These are phyloP conservation scores for Aphelinus atriplicis DNA, from an alignment of 1,140 invertebrate species.

Conservation along the genomic window DNA sequence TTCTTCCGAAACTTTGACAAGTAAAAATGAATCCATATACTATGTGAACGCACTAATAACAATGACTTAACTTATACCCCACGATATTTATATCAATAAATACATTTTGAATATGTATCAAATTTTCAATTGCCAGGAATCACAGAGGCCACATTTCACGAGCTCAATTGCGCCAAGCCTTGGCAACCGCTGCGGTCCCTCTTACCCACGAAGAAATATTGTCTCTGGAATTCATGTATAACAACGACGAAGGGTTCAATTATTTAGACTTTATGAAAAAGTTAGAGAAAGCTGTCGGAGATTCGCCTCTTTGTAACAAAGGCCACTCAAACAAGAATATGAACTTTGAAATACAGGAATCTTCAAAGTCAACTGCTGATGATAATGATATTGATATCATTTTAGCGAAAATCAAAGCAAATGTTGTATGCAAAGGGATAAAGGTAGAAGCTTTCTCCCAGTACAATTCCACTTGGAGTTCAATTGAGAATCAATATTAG, in stretches of 20 bases:
- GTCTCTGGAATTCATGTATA: constrained; percentile 73
- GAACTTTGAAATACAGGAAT: constrained; percentile 34
- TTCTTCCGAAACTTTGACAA: constrained; percentile 75
- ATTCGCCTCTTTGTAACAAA: constrained; percentile 53
- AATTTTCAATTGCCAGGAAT: constrained; percentile 58
- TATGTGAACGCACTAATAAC: no score
- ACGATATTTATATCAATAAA: no score
- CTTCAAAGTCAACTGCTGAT: constrained; percentile 42
- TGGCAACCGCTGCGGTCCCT: constrained; percentile 72
- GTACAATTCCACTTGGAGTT: not conserved
- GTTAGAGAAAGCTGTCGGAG: constrained; percentile 59
- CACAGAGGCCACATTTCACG: constrained; percentile 76
- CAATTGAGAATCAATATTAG: no score
- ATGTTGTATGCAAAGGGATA: constrained; percentile 73
- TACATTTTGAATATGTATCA: no score
- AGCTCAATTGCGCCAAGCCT: constrained; percentile 73
- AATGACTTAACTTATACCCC: no score
- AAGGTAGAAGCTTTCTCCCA: constrained; percentile 58
- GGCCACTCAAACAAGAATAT: constrained; percentile 48
- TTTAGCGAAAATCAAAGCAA: constrained; percentile 77
- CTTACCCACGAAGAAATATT: constrained; percentile 72
- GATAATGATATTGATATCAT: constrained; percentile 75
- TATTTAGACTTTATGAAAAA: constrained; percentile 74
- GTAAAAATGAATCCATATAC: constrained; percentile 55
- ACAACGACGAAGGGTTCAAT: constrained; percentile 76